Evolutionary conservation across 92 coral and sea anemone species (phyloP), one percentile per base, ranked within the genome.

Genomic region (Scolanthus callimorphus): DNA sequence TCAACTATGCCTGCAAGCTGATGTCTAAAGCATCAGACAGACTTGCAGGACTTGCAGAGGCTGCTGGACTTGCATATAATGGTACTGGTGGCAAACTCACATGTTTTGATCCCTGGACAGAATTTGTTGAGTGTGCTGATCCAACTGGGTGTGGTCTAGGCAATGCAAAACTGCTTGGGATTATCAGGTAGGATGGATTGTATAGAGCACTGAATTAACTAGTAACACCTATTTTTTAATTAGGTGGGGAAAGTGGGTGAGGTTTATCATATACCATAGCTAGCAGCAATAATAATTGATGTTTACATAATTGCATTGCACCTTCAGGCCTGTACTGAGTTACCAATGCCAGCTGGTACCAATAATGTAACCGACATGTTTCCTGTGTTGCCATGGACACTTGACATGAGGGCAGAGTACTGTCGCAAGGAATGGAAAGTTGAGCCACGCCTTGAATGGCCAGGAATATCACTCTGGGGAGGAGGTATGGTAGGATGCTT

Each of bases 61-160:
- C 91, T 24, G 83, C 98, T 46, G 96, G 86, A 0, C 44, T 92
- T 37, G 85, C 83, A 3, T 92, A 92, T 73, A 92, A 92, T 74
- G 96, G 98, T 11, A 84, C 94, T 15, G 54, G 59, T 27, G 86
- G 90, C 8, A 79, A 71, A 13, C 53, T 79, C 30, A 55, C 76
- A 10, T 92, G 98, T 55, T 85, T 92, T 61, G 90, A 92, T 57
- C 90, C 90, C 31, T 90, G 80, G 71, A 65, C 89, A 17, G 97
- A 91, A 76, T 91, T 61, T 64, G 79, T 91, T 23, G 91, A 85
- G 58, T 91, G 97, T 65, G 83, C 96, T 27, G 97, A 91, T 48
- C 97, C 97, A 46, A 91, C 97, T 25, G 96, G 97, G 3, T 91
- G 97, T 80, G 96, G 97, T 20, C 77, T 83, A 26, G 97, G 97